phyloP scores from a whole-genome alignment of 2,113 vertebrate genomes.

The Puffinus mauretanicus region DNA sequence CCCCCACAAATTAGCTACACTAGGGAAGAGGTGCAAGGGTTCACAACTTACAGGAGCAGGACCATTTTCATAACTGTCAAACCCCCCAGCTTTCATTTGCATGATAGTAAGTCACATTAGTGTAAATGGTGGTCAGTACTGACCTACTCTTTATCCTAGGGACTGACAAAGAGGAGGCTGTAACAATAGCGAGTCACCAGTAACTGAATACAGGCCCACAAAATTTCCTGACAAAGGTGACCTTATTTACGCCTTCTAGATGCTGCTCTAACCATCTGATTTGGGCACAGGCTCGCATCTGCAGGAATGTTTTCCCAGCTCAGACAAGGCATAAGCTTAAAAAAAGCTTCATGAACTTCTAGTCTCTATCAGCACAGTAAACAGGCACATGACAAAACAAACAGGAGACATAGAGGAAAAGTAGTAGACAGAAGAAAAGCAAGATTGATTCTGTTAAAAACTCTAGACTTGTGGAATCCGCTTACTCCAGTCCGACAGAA shows the following conservation, averaged over 20 bases:
- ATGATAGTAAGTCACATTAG: neutral
- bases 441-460: neutral
- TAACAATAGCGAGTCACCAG: neutral
- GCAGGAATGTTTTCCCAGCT: neutral
- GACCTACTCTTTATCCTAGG: neutral
- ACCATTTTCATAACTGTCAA: accelerated
- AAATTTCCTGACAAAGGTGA: neutral
- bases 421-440: neutral
- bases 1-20: neutral
- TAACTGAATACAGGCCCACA: neutral
- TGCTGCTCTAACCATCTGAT: neutral
- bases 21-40: neutral
- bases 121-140: neutral
- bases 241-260: neutral
- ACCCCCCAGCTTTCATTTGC: neutral
- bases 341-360: neutral
- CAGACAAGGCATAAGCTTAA: neutral
- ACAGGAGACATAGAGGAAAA: neutral
- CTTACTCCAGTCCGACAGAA: neutral
- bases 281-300: neutral
- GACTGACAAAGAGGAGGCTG: neutral
- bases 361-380: neutral
- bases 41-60: neutral
- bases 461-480: neutral
- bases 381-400: neutral